A percentile compares a stretch with the other conserved stretches of the same genome.
Conservation (phyloP, 1,140 invertebrate genomes). For the Conus ventricosus region DNA sequence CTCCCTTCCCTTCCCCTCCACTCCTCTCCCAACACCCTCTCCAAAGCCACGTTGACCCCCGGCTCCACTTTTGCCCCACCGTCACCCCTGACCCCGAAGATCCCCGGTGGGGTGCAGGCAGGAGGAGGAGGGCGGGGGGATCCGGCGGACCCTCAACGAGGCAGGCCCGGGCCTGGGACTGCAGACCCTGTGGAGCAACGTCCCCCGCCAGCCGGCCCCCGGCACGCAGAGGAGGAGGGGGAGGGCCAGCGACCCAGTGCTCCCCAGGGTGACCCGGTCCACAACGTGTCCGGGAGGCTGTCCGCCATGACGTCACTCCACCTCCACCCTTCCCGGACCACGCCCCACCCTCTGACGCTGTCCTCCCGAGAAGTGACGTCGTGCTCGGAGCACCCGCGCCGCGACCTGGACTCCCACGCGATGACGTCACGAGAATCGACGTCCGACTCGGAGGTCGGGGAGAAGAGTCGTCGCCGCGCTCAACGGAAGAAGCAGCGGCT, state of each 20-base stretch:
- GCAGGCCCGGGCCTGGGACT: background rate
- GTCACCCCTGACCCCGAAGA: conserved; percentile 1
- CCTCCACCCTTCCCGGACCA: background rate
- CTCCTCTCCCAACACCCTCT: background rate
- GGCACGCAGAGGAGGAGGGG: background rate
- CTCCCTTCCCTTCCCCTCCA: background rate
- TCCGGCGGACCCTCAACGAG: background rate
- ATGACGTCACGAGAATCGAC: background rate
- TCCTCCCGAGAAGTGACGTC: background rate
- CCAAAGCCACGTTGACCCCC: conserved; percentile 4
- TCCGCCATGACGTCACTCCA: background rate
- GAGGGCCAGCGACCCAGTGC: background rate
- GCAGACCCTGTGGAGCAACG: background rate
- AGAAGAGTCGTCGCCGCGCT: background rate
- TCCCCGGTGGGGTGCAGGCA: background rate
- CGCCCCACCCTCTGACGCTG: background rate
- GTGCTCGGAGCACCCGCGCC: background rate
- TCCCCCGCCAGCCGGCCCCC: no score
- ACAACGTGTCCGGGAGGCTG: background rate
- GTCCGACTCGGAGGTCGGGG: background rate
- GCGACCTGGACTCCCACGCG: background rate
- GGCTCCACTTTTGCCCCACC: background rate
- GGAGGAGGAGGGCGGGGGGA: background rate
- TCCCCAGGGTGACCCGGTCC: background rate
- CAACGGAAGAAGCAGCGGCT: background rate